A percentile compares a stretch with the other conserved stretches of the same genome.
These are phyloP conservation scores for Tryphoninae sp. DNA, from an alignment of 2,888 invertebrate genomes.

Conservation along the genomic window DNA sequence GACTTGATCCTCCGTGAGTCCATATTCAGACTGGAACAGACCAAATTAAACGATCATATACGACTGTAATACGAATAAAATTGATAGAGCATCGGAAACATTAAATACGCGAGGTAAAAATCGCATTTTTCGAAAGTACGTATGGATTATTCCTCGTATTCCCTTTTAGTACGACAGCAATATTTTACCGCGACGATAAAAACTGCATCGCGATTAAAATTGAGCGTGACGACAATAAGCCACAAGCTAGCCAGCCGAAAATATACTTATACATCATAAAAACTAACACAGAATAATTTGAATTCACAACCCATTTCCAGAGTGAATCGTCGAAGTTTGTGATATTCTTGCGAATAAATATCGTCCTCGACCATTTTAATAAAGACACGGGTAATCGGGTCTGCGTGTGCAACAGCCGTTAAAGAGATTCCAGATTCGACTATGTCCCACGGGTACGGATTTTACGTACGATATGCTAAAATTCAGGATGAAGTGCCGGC, in stretches of 20 bases:
- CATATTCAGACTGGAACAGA: constrained; percentile 90
- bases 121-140: background rate
- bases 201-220: constrained; percentile 5
- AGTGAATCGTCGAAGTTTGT: constrained; percentile 74
- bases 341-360: constrained; percentile 76
- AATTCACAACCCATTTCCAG: constrained; percentile 75
- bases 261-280: constrained; percentile 55
- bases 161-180: background rate
- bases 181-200: background rate
- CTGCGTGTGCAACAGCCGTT: constrained; percentile 43
- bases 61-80: constrained; percentile 11
- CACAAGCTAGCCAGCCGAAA: background rate
- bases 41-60: constrained; percentile 64
- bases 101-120: background rate
- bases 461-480: constrained; percentile 34
- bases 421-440: constrained; percentile 53
- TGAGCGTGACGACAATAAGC: constrained; percentile 3
- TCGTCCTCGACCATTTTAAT: constrained; percentile 69
- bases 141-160: background rate
- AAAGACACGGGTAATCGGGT: constrained; percentile 22
- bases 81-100: background rate
- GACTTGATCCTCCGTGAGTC: constrained; percentile 93
- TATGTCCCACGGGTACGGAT: constrained; percentile 46
- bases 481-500: constrained; percentile 34
- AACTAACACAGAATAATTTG: constrained; percentile 75